These are phyloP conservation scores for Diplolepis rosae DNA, from an alignment of 2,888 invertebrate species.

Conservation along the genomic window DNA sequence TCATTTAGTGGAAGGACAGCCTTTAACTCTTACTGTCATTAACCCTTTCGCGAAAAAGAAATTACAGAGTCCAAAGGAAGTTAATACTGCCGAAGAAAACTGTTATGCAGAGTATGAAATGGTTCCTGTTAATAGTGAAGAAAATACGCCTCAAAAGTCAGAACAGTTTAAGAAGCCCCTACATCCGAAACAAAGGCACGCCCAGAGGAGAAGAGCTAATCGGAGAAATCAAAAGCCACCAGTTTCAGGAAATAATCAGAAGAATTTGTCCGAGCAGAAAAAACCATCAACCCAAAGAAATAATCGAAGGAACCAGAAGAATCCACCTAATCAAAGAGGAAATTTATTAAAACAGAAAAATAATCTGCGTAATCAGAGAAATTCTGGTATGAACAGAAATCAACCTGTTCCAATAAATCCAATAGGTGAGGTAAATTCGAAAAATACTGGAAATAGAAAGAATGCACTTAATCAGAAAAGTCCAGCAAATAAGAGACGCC, in stretches of 20 bases:
- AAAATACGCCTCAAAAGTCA: not conserved
- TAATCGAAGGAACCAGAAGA: not conserved
- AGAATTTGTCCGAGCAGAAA: not conserved
- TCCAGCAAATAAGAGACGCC: constrained; percentile 5
- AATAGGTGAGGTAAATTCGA: too few relatives aligned
- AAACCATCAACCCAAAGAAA: not conserved
- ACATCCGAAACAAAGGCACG: not conserved
- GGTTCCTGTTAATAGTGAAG: not conserved
- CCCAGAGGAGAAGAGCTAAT: not conserved
- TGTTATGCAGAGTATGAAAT: not conserved
- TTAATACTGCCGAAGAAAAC: not conserved
- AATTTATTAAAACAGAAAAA: not conserved
- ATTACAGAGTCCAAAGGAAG: not conserved
- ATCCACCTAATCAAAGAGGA: not conserved
- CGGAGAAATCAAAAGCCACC: not conserved
- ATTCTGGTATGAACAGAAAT: too few relatives aligned
- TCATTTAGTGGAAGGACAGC: too few relatives aligned
- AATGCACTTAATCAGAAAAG: not conserved
- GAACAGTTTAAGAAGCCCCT: not conserved
- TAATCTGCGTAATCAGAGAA: not conserved
- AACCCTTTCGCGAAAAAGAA: constrained; percentile 14
- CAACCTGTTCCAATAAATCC: not conserved
- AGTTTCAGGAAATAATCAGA: not conserved
- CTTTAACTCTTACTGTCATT: too few relatives aligned
- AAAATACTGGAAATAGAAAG: not conserved